A percentile compares a stretch with the other conserved stretches of the same genome.
Evolutionary conservation across 2,888 invertebrate species (phyloP).

Genomic region (Allophyes oxyacanthae): DNA sequence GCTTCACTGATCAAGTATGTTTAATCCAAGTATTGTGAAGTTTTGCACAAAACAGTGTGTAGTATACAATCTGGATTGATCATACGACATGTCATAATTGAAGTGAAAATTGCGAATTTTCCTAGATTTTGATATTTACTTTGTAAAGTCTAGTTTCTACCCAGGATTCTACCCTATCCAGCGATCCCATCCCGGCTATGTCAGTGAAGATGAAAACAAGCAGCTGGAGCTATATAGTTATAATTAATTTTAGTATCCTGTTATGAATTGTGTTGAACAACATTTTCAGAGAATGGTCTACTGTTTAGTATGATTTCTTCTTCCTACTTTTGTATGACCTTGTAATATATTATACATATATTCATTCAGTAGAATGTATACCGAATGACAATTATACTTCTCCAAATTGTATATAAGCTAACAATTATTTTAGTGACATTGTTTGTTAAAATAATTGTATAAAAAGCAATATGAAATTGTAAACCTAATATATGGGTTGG

Average conservation of each 20-base stretch:
- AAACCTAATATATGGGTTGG: conserved; percentile 40
- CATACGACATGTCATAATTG: conserved; percentile 16
- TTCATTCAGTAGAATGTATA: conserved; percentile 37
- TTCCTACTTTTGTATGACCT: conserved; percentile 39
- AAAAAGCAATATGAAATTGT: conserved; percentile 52
- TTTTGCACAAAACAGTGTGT: background rate
- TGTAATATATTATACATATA: conserved; percentile 44
- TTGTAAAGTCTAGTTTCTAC: conserved; percentile 77
- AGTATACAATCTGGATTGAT: conserved; percentile 34
- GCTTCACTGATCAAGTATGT: conserved; percentile 19
- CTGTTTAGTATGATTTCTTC: conserved; percentile 47
- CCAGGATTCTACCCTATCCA: conserved; percentile 87
- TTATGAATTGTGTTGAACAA: conserved; percentile 21
- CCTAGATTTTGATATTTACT: conserved; percentile 68
- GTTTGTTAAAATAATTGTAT: conserved; percentile 45
- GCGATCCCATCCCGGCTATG: conserved; percentile 87
- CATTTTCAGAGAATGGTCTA: conserved; percentile 30
- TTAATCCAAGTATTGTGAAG: conserved; percentile 31
- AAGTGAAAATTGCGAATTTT: conserved; percentile 69
- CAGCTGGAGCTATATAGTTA: conserved; percentile 81
- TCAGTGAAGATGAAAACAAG: conserved; percentile 86
- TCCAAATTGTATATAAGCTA: conserved; percentile 22
- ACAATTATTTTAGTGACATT: conserved; percentile 33
- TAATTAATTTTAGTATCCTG: conserved; percentile 29
- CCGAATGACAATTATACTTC: conserved; percentile 22